Percentiles rank a stretch among this genome's conserved stretches.
Evolutionary conservation across 1,140 invertebrate genomes (phyloP).

Genomic region (Samia ricini): DNA sequence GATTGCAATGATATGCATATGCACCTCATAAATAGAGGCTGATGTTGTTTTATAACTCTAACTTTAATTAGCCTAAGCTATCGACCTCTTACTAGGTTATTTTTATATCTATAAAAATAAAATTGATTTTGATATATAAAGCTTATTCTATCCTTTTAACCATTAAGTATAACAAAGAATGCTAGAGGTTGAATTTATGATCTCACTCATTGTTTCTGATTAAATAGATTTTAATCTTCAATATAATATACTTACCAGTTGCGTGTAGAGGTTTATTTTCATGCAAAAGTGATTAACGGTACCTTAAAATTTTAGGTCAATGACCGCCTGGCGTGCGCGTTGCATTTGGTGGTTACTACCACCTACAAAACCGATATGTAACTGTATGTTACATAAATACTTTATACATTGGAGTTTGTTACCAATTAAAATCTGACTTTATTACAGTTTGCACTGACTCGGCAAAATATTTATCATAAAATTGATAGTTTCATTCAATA

Average conservation of each 20-base stretch:
- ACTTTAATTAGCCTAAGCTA: too few species aligned
- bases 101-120: too few species aligned
- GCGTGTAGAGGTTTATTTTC: slow-evolving; percentile 30
- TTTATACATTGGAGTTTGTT: neutral
- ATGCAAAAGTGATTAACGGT: slow-evolving; percentile 66
- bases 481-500: neutral
- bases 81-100: too few species aligned
- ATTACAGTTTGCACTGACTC: neutral
- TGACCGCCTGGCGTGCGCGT: slow-evolving; percentile 60
- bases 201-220: neutral
- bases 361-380: neutral
- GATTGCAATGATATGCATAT: too few species aligned
- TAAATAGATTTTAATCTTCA: neutral
- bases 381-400: neutral
- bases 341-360: slow-evolving; percentile 8
- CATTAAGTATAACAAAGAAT: neutral
- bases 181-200: neutral
- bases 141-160: too few species aligned
- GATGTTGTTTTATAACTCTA: too few species aligned
- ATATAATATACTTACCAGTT: neutral
- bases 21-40: too few species aligned
- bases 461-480: neutral
- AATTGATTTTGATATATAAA: too few species aligned
- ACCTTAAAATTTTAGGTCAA: slow-evolving; percentile 49
- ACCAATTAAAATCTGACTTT: neutral